phyloP scores from a whole-genome alignment of 2,888 invertebrate genomes.

The Corbicula japonica region DNA sequence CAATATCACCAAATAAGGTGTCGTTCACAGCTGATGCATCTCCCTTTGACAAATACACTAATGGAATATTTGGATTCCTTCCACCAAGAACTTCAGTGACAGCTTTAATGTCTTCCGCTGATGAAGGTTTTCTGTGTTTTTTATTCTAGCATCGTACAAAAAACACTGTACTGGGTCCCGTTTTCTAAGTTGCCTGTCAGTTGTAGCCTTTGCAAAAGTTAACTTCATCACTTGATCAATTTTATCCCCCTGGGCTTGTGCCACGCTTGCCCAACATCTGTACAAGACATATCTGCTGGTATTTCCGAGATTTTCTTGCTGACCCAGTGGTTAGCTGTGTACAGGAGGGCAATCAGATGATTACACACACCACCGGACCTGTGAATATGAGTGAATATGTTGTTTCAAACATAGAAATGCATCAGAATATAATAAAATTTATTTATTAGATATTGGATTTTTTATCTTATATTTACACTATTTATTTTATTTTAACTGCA shows the following conservation, averaged over 20 bases:
- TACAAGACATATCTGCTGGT: conserved; percentile 6
- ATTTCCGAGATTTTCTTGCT: not conserved
- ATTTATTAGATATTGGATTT: no score
- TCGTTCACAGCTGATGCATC: not conserved
- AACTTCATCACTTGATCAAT: not conserved
- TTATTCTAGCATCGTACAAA: not conserved
- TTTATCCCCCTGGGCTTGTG: not conserved
- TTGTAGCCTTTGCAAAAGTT: not conserved
- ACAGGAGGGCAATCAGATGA: not conserved
- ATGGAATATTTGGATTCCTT: no score
- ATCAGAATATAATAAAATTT: no score
- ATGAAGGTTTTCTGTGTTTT: no score
- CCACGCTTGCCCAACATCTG: conserved; percentile 5
- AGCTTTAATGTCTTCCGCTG: no score
- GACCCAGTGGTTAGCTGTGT: conserved; percentile 2
- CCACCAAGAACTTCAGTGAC: no score
- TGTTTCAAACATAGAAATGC: no score
- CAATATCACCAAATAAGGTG: conserved; percentile 7
- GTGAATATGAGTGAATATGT: no score
- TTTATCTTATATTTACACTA: no score
- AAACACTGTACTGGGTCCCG: not conserved
- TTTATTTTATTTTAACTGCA: no score
- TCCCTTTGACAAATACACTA: not conserved
- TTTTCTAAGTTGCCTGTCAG: not conserved
- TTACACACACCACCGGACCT: conserved; percentile 7